Evolutionary conservation across 2,888 invertebrate genomes (phyloP).

Genomic region (Heliconius sara): DNA sequence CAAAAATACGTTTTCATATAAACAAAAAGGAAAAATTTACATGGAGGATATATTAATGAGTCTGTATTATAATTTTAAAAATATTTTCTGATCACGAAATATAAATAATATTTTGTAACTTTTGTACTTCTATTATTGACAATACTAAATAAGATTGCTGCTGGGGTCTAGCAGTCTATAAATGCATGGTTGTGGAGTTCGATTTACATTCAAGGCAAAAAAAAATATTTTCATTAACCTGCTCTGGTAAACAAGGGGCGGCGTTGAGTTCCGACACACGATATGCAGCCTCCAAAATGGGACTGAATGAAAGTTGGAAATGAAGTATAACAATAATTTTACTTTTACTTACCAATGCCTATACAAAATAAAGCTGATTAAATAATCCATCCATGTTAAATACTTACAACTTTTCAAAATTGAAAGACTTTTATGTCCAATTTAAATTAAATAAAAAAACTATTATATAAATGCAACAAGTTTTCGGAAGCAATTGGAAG

Average conservation of each 20-base stretch:
- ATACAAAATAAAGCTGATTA: neutral
- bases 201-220: too few relatives aligned
- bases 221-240: too few relatives aligned
- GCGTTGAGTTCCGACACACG: too few relatives aligned
- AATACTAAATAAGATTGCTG: neutral
- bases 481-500: conserved; percentile 40
- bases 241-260: too few relatives aligned
- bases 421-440: neutral
- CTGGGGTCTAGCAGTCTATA: too few relatives aligned
- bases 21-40: neutral
- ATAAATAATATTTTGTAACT: neutral
- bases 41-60: conserved; percentile 2
- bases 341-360: neutral
- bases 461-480: conserved; percentile 51
- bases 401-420: neutral
- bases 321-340: neutral
- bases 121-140: neutral
- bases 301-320: too few relatives aligned
- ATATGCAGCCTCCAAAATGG: too few relatives aligned
- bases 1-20: neutral
- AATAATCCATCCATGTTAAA: neutral
- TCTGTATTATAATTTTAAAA: neutral
- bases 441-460: conserved; percentile 40
- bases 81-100: neutral
- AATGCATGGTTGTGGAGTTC: too few relatives aligned